Evolutionary conservation across 2,113 vertebrate species (phyloP), one percentile per base, ranked within the genome.

Genomic region (Natator depressus): DNA sequence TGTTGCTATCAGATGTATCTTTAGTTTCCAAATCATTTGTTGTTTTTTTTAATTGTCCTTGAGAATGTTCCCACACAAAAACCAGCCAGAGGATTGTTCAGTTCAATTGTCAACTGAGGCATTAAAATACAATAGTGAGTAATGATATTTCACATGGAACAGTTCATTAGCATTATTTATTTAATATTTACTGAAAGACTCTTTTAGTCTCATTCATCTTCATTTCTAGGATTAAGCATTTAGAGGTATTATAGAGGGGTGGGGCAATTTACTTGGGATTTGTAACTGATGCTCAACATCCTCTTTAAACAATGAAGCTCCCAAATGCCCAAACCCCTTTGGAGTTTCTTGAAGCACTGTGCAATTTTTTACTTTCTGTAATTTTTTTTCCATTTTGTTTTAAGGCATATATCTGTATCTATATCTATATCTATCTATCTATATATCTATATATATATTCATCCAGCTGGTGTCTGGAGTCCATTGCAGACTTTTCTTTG

Each of bases 71-170:
- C 92, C 59, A 50, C 12, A 87, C 2, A 87, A 14, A 20, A 85
- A 65, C 25, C 29, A 78, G 10, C 13, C 25, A 88, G 76, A 89
- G 35, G 16, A 51, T 42, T 88, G 79, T 35, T 79, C 46, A 16
- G 5, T 91, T 95, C 54, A 82, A 89, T 91, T 89, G 62, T 6
- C 85, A 55, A 72, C 47, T 47, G 88, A 49, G 91, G 10, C 50
- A 83, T 80, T 96, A 87, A 91, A 91, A 85, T 79, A 22, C 49
- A 19, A 93, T 49, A 91, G 12, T 1, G 5, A 1, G 57, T 62
- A 89, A 3, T 11, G 3, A 88, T 89, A 35, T 72, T 76, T 83
- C 54, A 72, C 4, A 42, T 2, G 0, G 90, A 2, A 8, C 50
- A 27, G 92, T 96, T 88, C 22, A 35, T 69, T 91, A 83, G 53